Percentiles rank a stretch among this genome's conserved stretches.
Evolutionary conservation across 2,888 invertebrate genomes (phyloP).

Genomic region (Aromia moschata): DNA sequence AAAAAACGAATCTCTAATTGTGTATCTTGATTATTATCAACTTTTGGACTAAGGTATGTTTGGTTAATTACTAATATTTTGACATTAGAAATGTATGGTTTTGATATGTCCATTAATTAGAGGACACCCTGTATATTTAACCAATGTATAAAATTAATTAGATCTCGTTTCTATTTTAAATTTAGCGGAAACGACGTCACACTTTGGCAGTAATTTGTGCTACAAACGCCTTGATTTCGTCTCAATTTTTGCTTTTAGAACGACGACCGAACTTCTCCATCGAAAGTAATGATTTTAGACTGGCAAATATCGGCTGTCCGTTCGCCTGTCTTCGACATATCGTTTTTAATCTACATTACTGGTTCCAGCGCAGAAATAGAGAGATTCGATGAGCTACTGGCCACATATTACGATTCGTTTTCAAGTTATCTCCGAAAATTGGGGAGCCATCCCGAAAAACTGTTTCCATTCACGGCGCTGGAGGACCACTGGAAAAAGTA

Average conservation of each 20-base stretch:
- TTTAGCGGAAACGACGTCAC: no score
- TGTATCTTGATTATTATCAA: no score
- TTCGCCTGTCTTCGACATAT: slow-evolving; percentile 50
- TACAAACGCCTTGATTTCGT: no score
- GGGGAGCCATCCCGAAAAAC: slow-evolving; percentile 45
- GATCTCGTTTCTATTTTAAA: no score
- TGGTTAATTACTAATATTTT: no score
- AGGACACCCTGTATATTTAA: no score
- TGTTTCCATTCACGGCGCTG: slow-evolving; percentile 49
- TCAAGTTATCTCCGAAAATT: slow-evolving; percentile 40
- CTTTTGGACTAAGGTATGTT: no score
- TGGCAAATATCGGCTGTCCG: slow-evolving; percentile 44
- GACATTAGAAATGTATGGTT: no score
- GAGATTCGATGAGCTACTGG: slow-evolving; percentile 47
- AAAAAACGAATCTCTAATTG: no score
- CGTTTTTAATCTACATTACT: slow-evolving; percentile 50
- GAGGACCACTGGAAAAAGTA: slow-evolving; percentile 49
- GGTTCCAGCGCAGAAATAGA: slow-evolving; percentile 43
- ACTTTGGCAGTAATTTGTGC: no score
- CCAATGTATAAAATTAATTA: no score
- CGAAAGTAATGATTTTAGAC: slow-evolving; percentile 43
- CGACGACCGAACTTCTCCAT: slow-evolving; percentile 24
- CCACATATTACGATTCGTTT: slow-evolving; percentile 50
- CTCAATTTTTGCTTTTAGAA: slow-evolving; percentile 33
- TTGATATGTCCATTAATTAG: no score